Percentiles rank a stretch among this genome's conserved stretches.
Evolutionary conservation across 2,113 vertebrate species (phyloP).

Genomic region (Tricholaema leucomelas): DNA sequence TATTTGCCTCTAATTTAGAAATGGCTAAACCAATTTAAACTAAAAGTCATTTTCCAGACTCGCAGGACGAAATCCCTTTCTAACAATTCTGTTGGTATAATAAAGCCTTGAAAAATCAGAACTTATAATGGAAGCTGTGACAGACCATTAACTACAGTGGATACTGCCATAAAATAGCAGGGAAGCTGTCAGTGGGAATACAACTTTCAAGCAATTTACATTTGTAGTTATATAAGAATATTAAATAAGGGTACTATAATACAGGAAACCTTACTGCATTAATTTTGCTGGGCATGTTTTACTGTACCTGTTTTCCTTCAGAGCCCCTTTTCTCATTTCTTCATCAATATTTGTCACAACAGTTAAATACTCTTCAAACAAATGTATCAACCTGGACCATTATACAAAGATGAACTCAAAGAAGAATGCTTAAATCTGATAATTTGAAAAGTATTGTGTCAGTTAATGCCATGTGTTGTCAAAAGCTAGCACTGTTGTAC

Average conservation of each 20-base stretch:
- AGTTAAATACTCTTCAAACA: background rate
- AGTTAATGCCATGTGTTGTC: background rate
- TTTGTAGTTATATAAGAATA: conserved; percentile 40
- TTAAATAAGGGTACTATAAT: conserved; percentile 41
- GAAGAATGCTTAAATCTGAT: background rate
- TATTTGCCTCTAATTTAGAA: conserved; percentile 18
- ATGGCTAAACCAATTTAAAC: conserved; percentile 18
- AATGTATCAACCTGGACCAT: background rate
- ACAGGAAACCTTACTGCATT: background rate
- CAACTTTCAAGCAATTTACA: conserved; percentile 21
- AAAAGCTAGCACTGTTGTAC: background rate
- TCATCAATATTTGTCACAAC: background rate
- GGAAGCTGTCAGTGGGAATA: conserved; percentile 45
- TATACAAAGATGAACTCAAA: background rate
- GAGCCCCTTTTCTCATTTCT: conserved; percentile 14
- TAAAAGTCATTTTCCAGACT: background rate
- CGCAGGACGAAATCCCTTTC: conserved; percentile 8
- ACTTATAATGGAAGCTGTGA: conserved; percentile 7
- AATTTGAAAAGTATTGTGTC: background rate
- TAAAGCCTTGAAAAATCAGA: conserved; percentile 37
- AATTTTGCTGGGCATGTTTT: conserved; percentile 22
- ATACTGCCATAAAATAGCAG: conserved; percentile 40
- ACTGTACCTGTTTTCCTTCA: conserved; percentile 18
- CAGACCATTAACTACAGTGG: conserved; percentile 45
- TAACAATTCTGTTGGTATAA: conserved; percentile 22